phyloP scores from a whole-genome alignment of 2,888 invertebrate species.

The Monochamus alternatus region DNA sequence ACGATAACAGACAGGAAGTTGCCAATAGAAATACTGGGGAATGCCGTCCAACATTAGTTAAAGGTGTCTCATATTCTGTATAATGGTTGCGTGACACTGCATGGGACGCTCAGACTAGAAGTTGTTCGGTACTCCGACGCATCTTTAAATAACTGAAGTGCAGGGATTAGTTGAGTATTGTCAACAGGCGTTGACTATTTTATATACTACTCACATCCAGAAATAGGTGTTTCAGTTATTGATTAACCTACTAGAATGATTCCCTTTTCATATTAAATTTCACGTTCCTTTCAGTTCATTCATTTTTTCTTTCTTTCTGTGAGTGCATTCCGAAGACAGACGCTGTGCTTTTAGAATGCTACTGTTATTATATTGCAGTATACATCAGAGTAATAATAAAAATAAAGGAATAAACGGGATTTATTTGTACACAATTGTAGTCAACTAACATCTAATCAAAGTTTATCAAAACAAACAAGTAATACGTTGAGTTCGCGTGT shows the following conservation, averaged over 20 bases:
- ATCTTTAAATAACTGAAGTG: conserved; percentile 40
- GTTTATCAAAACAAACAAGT: too few relatives aligned
- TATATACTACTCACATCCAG: conserved; percentile 48
- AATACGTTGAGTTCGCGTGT: too few relatives aligned
- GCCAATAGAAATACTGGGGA: conserved; percentile 45
- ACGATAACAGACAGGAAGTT: conserved; percentile 40
- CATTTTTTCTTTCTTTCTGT: not conserved
- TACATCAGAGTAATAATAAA: too few relatives aligned
- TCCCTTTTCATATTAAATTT: not conserved
- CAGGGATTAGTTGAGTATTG: conserved; percentile 45
- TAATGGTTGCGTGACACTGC: conserved; percentile 33
- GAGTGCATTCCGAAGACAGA: not conserved
- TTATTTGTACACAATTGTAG: too few relatives aligned
- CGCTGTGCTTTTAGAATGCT: not conserved
- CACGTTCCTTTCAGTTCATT: not conserved
- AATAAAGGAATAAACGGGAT: too few relatives aligned
- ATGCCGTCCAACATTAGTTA: conserved; percentile 36
- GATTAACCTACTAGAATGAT: conserved; percentile 14
- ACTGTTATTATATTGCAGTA: too few relatives aligned
- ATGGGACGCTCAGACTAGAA: conserved; percentile 21
- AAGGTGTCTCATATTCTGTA: conserved; percentile 43
- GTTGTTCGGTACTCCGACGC: conserved; percentile 16
- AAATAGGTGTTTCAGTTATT: conserved; percentile 37
- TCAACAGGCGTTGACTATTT: conserved; percentile 52
- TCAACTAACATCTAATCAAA: too few relatives aligned